Evolutionary conservation across 1,140 invertebrate species (phyloP), one percentile per base, ranked within the genome.

Genomic region (Diachasma alloeum): DNA sequence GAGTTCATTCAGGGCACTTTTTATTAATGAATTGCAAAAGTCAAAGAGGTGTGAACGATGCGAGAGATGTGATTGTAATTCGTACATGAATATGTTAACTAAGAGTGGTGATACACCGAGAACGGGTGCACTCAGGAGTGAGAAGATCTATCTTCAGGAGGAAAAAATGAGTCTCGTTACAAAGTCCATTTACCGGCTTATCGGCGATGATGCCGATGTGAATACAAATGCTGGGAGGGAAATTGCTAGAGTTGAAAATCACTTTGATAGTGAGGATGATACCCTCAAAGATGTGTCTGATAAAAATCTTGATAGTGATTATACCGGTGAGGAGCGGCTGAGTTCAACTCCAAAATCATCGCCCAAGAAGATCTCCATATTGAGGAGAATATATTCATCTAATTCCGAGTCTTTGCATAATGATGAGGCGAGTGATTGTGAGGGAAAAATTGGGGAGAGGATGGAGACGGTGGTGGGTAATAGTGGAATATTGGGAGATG

Each of bases 311-410:
- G 59, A 63, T 31, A 24, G 59, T 63, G 59, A 63, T 75, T 42
- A 22, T 56, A 22, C 19, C 17, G 37, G n/a, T 22, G 68, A 53
- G 8, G 17, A 66, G 46, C 19, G n/a, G 26, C n/a, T 15, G 9
- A 63, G 22, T 22, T 22, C 56, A 36, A 68, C 48, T 26, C 42
- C 72, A n/a, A 67, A 66, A 56, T 75, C 67, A 37, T 75, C 74
- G 4, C 74, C 66, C 1, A 75, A 75, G 19, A 75, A 75, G 37
- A 75, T 48, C 37, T 53, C 74, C 8, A 69, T 75, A 37, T 48
- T 75, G 22, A 39, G 46, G 10, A 75, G 46, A 68, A 75, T 75
- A 36, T 75, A 69, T 69, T 39, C 31, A 37, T 37, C 26, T 17
- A 75, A 68, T 15, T 59, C 17, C 3, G 66, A 68, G 66, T 22